Evolutionary conservation across 2,797 vertebrate species (phyloP), one percentile per base, ranked within the genome.

Genomic region (Poliocrania exsul): DNA sequence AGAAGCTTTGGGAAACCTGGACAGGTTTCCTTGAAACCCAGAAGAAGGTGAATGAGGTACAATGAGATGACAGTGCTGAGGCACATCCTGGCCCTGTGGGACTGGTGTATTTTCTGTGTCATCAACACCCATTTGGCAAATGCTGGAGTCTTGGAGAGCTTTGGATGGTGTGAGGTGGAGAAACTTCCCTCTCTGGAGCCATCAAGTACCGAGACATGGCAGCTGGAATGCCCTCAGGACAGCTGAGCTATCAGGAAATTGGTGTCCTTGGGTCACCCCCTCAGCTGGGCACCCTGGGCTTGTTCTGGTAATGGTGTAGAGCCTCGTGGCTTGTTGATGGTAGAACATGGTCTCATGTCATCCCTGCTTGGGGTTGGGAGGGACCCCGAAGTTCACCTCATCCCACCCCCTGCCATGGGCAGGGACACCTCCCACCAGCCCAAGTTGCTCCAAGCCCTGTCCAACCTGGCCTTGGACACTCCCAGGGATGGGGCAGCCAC

Each of bases 131-230:
- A 2, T 26, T 44, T 82, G 37, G 42, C 35, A 35, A 46, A 21
- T 3, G 1, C 56, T 28, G 9, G 23, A 53, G 13, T 47, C 38
- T 49, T 0, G 10, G 31, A 65, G 37, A 56, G 24, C 66, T 67
- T 26, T 3, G 5, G 37, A 1, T 58, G 56, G 17, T 3, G 4
- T 53, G 44, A 86, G 38, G 24, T 53, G 24, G 44, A 66, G 70
- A 67, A 77, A 12, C 0, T 0, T 69, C 58, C 18, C 31, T 78
- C 56, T 75, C 58, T 73, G 61, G 54, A 81, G 56, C 60, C 4
- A 1, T 24, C 0, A 78, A 54, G 21, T 5, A 13, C 49, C 0
- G 1, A 54, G 64, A 28, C 0, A 0, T 14, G 13, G 33, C 50
- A 42, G 54, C 67, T 44, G 1, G 24, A 6, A 29, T 26, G 28